phyloP scores from a whole-genome alignment of 23 tunicate species.

The Pegea sp. region DNA sequence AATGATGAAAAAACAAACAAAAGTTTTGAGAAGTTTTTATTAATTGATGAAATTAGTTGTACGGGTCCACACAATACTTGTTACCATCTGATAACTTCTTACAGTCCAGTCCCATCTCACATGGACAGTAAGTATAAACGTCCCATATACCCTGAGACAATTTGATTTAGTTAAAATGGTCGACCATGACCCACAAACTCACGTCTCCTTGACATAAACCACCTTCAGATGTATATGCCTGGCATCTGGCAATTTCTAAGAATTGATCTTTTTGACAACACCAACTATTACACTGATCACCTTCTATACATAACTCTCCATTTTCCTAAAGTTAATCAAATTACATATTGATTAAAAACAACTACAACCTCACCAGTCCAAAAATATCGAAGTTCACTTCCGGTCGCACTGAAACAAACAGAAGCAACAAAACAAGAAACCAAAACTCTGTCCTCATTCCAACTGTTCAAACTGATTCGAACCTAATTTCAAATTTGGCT shows the following conservation, averaged over 20 bases:
- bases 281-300: conserved; percentile 8
- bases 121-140: conserved; percentile 17
- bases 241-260: conserved; percentile 2
- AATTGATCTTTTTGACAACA: conserved; percentile 7
- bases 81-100: neutral
- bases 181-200: too few relatives aligned
- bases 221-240: conserved; percentile 1
- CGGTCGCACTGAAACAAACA: too few relatives aligned
- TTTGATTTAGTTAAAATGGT: neutral
- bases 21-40: neutral
- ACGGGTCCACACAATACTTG: conserved; percentile 10
- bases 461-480: too few relatives aligned
- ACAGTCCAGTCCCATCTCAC: conserved; percentile 18
- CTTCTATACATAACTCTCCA: conserved; percentile 18
- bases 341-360: too few relatives aligned
- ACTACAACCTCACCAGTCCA: too few relatives aligned
- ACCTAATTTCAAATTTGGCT: too few relatives aligned
- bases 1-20: too few relatives aligned
- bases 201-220: conserved; percentile 12
- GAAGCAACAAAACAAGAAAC: too few relatives aligned
- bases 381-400: too few relatives aligned
- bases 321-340: too few relatives aligned
- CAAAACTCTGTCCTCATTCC: too few relatives aligned
- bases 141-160: conserved; percentile 19
- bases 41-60: neutral